Percentiles rank a stretch among this genome's conserved stretches.
Conservation (phyloP, 1,140 invertebrate species). For the Habropoda laboriosa region DNA sequence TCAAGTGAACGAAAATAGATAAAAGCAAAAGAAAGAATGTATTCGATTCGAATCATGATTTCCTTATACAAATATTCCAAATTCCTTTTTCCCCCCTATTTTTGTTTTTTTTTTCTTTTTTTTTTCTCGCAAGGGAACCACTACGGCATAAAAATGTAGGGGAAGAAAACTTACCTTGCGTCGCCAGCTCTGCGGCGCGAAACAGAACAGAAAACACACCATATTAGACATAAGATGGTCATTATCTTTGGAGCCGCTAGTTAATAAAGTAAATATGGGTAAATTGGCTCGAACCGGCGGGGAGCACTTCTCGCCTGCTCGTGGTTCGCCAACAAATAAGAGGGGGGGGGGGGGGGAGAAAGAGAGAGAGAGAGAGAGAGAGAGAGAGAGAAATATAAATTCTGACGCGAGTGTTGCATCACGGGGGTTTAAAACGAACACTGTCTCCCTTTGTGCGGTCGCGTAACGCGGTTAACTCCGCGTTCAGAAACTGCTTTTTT, state of each 20-base stretch:
- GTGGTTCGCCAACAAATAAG: no score
- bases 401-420: not conserved
- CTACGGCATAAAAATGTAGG: slow-evolving; percentile 44
- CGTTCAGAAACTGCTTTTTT: slow-evolving; percentile 51
- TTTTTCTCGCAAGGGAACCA: not conserved
- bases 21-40: no score
- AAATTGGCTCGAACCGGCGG: not conserved
- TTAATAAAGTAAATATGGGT: not conserved
- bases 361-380: no score
- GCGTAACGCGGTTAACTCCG: slow-evolving; percentile 61
- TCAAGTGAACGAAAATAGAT: no score
- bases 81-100: no score
- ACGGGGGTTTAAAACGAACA: slow-evolving; percentile 51
- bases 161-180: slow-evolving; percentile 78
- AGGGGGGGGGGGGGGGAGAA: no score
- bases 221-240: slow-evolving; percentile 56
- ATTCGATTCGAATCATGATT: not conserved
- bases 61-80: not conserved
- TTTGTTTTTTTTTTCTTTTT: no score
- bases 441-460: slow-evolving; percentile 59
- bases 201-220: slow-evolving; percentile 71
- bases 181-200: slow-evolving; percentile 79
- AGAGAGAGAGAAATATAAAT: not conserved
- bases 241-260: not conserved
- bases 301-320: not conserved